Evolutionary conservation across 2,797 vertebrate species (phyloP).

Genomic region (Petrocephalus schoutedeni): DNA sequence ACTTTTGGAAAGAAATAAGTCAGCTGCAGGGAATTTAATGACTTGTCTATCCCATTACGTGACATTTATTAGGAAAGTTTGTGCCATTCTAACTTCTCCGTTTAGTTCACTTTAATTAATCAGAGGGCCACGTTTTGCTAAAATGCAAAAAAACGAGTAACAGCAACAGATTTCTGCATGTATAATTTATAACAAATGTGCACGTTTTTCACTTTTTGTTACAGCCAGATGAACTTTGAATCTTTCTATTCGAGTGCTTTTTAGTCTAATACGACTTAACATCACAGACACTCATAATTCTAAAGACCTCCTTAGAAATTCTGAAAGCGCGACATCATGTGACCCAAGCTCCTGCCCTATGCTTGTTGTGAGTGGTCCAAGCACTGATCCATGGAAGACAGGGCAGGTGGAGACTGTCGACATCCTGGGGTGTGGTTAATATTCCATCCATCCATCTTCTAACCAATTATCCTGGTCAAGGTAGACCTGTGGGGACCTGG

Average conservation of each 20-base stretch:
- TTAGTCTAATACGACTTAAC: background rate
- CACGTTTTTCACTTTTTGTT: background rate
- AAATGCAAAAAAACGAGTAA: background rate
- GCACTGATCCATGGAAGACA: background rate
- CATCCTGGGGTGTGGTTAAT: background rate
- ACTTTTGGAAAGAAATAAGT: conserved; percentile 42
- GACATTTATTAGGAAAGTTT: conserved; percentile 40
- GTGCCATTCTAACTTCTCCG: conserved; percentile 24
- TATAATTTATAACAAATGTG: conserved; percentile 4
- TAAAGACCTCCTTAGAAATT: background rate
- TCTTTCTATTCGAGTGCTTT: background rate
- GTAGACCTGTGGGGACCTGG: background rate
- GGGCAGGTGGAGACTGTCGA: background rate
- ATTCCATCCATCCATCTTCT: background rate
- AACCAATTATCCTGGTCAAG: background rate
- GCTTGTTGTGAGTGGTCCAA: background rate
- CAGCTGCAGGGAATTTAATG: conserved; percentile 32
- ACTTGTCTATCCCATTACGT: conserved; percentile 40
- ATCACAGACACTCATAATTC: background rate
- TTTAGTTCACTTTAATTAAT: conserved; percentile 33
- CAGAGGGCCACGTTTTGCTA: background rate
- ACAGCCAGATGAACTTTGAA: background rate
- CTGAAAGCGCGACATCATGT: background rate
- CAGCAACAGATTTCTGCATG: background rate
- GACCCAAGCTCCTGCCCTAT: background rate